Evolutionary conservation across 23 tunicate genomes (phyloP).

Genomic region (Phallusia fumigata): DNA sequence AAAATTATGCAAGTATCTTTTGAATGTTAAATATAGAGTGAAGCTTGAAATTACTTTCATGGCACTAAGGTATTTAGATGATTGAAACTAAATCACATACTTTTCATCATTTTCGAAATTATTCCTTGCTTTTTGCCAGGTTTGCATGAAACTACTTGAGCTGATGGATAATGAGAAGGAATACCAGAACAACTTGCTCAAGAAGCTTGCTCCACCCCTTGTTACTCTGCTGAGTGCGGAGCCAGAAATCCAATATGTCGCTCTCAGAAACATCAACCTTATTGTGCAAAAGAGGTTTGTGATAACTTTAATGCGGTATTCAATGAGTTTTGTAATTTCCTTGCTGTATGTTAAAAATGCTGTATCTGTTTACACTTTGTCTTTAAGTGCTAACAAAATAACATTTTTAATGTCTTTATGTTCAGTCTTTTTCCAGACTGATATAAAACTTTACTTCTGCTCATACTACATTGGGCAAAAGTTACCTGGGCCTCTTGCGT

Average conservation of each 20-base stretch:
- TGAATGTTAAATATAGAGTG: too few species aligned
- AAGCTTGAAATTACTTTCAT: too few species aligned
- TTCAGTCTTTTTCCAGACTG: too few species aligned
- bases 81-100: too few species aligned
- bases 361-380: neutral
- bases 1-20: too few species aligned
- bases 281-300: slow-evolving; percentile 86
- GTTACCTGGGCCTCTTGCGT: too few species aligned
- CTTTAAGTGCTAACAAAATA: too few species aligned
- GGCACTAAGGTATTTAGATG: too few species aligned
- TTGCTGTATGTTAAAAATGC: neutral
- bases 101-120: neutral
- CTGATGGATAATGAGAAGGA: slow-evolving; percentile 74
- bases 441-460: too few species aligned
- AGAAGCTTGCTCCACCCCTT: slow-evolving; percentile 96
- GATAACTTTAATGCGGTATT: neutral
- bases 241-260: slow-evolving; percentile 97
- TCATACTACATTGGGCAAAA: too few species aligned
- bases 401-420: too few species aligned
- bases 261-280: slow-evolving; percentile 88
- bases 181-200: slow-evolving; percentile 58
- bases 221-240: slow-evolving; percentile 94
- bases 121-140: slow-evolving; percentile 11
- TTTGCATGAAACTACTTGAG: slow-evolving; percentile 91
- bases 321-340: neutral